Base-by-base conservation (phyloP, 2,888 invertebrate genomes). In the Eristalinus aeneus region DNA sequence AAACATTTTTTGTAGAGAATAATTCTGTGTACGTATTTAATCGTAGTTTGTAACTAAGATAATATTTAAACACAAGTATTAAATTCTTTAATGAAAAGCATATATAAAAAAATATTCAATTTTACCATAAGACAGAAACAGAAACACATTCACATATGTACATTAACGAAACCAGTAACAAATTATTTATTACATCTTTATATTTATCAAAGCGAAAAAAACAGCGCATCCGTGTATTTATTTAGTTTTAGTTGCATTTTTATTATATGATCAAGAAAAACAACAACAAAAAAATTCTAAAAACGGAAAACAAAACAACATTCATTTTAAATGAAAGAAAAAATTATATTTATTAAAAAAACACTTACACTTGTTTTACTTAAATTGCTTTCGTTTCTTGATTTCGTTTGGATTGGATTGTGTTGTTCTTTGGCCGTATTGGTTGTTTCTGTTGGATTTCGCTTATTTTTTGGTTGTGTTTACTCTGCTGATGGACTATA, bases 281-380 rank as follows among this genome's bases (percentile, higher is more conserved):
- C 27, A 27, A 27, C 2, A 27, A 27, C 27, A 27, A 27, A 27
- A 27, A 27, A 3, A 4, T 6, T 39, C 1, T 3, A n/a, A 73
- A 87, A 69, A 76, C 53, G 68, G n/a, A 68, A 61, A 58, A 65
- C 68, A 81, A 71, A 65, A 73, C 84, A 73, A 67, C 74, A 86
- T 77, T 81, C 88, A 87, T 87, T 88, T 88, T 79, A 85, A 88
- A 82, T 88, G 83, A 86, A 82, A 74, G 60, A 86, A 81, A n/a
- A 84, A 85, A 81, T 85, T 85, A 85, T 85, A 85, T 85, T 85
- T 85, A 85, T 85, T 85, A 73, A 76, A 85, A 77, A 78, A 68
- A 67, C 75, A 34, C 46, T 31, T 31, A 68, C 23, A 68, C 80
- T 85, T 73, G 85, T 81, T 81, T 85, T 85, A 85, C 23, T 85